phyloP scores from a whole-genome alignment of 53 echinoderm and acorn worm genomes.

The Arbacia lixula region DNA sequence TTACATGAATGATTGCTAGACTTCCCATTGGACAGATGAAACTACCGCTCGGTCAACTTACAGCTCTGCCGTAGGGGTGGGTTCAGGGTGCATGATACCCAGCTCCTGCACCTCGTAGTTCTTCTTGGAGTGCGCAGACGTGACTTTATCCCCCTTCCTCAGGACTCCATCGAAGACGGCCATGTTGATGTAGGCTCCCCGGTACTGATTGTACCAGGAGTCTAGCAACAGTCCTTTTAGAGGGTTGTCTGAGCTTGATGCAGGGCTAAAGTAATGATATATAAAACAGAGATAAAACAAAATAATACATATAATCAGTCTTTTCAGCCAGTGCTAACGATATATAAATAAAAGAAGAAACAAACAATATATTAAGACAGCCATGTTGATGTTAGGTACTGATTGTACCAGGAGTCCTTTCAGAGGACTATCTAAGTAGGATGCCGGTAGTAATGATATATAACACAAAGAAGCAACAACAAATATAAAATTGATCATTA shows the following conservation, averaged over 20 bases:
- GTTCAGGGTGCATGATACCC: slow-evolving; percentile 92
- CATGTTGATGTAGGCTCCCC: slow-evolving; percentile 85
- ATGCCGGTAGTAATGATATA: no score
- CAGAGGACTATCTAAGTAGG: no score
- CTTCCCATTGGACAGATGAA: no score
- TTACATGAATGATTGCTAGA: no score
- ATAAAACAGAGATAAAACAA: no score
- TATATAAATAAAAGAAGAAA: no score
- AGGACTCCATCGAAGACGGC: slow-evolving; percentile 82
- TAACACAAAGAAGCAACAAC: no score
- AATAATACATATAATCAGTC: no score
- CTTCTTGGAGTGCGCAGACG: slow-evolving; percentile 81
- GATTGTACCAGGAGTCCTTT: slow-evolving; percentile 89
- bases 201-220: slow-evolving; percentile 88
- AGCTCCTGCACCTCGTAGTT: slow-evolving; percentile 85
- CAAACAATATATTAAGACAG: no score
- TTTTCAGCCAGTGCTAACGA: no score
- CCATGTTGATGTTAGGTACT: slow-evolving; percentile 74
- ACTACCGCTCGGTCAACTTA: no score
- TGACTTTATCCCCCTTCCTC: slow-evolving; percentile 82
- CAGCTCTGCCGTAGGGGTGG: slow-evolving; percentile 55
- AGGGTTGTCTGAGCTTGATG: slow-evolving; percentile 52
- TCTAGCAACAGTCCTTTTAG: slow-evolving; percentile 88
- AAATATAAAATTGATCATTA: no score
- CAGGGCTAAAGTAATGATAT: slow-evolving; percentile 78